phyloP scores from a whole-genome alignment of 2,888 invertebrate species.

The Blastobasis lacticolella region DNA sequence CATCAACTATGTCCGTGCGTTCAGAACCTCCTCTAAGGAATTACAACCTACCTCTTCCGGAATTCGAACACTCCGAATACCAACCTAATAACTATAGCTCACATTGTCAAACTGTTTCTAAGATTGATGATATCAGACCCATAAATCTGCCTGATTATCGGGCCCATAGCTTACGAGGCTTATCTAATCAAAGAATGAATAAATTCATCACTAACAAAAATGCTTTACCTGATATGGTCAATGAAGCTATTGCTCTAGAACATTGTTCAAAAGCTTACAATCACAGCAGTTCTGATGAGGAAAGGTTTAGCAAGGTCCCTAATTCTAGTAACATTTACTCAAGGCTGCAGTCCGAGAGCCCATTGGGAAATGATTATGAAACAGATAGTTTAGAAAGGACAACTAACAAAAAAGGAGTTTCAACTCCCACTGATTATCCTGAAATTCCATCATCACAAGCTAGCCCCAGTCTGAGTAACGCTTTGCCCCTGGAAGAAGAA shows the following conservation, averaged over 20 bases:
- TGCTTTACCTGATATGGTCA: conserved; percentile 76
- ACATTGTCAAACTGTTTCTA: conserved; percentile 43
- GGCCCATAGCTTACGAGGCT: conserved; percentile 32
- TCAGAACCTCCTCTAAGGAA: conserved; percentile 57
- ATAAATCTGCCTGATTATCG: conserved; percentile 39
- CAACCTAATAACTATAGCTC: conserved; percentile 32
- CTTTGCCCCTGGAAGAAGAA: conserved; percentile 86
- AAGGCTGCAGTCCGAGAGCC: conserved; percentile 46
- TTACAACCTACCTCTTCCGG: conserved; percentile 59
- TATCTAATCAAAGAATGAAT: conserved; percentile 30
- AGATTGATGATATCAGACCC: conserved; percentile 44
- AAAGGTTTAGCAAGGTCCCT: conserved; percentile 39
- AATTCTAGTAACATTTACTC: conserved; percentile 34
- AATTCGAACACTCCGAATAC: conserved; percentile 37
- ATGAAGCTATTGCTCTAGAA: conserved; percentile 77
- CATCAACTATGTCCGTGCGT: conserved; percentile 52
- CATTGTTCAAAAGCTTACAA: conserved; percentile 53
- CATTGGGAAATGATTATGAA: conserved; percentile 78
- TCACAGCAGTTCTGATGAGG: conserved; percentile 59
- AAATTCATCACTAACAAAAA: conserved; percentile 44
- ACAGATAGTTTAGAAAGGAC: conserved; percentile 82
- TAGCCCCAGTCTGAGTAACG: conserved; percentile 82
- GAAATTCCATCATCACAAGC: conserved; percentile 81
- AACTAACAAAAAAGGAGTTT: conserved; percentile 63
- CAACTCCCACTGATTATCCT: conserved; percentile 76